These are phyloP conservation scores for Drosophila kambysellisi DNA, from an alignment of 2,888 invertebrate genomes.

Conservation along the genomic window DNA sequence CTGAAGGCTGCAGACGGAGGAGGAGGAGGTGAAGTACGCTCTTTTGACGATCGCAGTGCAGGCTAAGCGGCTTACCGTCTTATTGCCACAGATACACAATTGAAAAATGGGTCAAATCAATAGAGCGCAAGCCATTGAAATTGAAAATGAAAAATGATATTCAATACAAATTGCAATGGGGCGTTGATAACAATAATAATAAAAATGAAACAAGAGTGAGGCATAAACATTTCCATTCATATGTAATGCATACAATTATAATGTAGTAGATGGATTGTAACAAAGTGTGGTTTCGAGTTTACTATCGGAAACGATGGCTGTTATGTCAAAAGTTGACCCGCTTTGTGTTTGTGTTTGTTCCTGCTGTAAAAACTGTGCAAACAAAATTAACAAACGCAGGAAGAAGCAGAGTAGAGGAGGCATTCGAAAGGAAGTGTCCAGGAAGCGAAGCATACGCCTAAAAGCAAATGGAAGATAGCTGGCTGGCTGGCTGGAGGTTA, in stretches of 20 bases:
- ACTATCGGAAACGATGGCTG: constrained; percentile 14
- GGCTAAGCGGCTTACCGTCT: constrained; percentile 52
- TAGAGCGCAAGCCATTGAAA: constrained; percentile 57
- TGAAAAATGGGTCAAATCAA: constrained; percentile 65
- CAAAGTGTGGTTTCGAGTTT: constrained; percentile 16
- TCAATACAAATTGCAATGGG: constrained; percentile 62
- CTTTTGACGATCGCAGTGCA: constrained; percentile 32
- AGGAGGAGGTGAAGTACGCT: background rate
- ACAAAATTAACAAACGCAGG: constrained; percentile 51
- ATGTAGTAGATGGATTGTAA: background rate
- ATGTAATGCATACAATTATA: constrained; percentile 10
- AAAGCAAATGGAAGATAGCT: constrained; percentile 43
- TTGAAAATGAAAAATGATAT: constrained; percentile 64
- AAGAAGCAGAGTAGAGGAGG: constrained; percentile 5
- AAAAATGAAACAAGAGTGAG: background rate
- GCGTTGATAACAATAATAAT: constrained; percentile 12
- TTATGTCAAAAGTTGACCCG: constrained; percentile 42
- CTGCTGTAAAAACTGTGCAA: constrained; percentile 67
- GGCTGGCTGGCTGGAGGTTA: constrained; percentile 34
- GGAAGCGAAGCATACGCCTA: constrained; percentile 54
- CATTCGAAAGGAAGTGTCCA: constrained; percentile 51
- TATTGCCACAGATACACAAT: constrained; percentile 37
- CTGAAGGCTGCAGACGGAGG: constrained; percentile 13
- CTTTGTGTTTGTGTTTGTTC: constrained; percentile 68
- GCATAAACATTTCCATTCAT: constrained; percentile 3